These are phyloP conservation scores for Acropora tenuis DNA, from an alignment of 64 coral and sea anemone species.

Conservation along the genomic window DNA sequence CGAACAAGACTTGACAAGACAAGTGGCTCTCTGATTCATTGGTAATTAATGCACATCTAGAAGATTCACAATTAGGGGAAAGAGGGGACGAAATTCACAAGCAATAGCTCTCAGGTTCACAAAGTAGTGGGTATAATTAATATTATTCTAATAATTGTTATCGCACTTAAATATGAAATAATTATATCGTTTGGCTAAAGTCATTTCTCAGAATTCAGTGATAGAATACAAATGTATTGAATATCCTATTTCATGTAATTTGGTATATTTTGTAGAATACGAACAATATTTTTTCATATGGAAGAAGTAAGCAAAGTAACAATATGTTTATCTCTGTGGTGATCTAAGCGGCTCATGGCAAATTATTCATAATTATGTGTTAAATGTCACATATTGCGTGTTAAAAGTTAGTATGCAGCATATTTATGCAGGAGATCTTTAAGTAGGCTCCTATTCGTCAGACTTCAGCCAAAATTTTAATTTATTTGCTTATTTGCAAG, in stretches of 20 bases:
- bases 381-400: not conserved
- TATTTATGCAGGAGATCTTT: conserved; percentile 4
- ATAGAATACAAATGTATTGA: conserved; percentile 57
- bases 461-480: not conserved
- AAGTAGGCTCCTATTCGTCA: not conserved
- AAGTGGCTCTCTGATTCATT: not conserved
- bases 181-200: conserved; percentile 22
- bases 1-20: not conserved
- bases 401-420: not conserved
- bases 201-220: conserved; percentile 50
- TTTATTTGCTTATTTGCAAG: too few species aligned
- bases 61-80: not conserved
- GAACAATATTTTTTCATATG: conserved; percentile 89
- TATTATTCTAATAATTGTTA: not conserved
- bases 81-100: not conserved
- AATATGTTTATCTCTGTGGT: conserved; percentile 27
- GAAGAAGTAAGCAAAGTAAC: conserved; percentile 34
- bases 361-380: not conserved
- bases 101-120: not conserved
- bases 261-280: conserved; percentile 99
- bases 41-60: not conserved
- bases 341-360: not conserved
- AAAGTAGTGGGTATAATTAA: not conserved
- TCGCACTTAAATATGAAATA: conserved; percentile 26
- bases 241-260: conserved; percentile 67